Evolutionary conservation across 2,797 vertebrate species (phyloP).

Genomic region (Muraenolepis orangiensis): DNA sequence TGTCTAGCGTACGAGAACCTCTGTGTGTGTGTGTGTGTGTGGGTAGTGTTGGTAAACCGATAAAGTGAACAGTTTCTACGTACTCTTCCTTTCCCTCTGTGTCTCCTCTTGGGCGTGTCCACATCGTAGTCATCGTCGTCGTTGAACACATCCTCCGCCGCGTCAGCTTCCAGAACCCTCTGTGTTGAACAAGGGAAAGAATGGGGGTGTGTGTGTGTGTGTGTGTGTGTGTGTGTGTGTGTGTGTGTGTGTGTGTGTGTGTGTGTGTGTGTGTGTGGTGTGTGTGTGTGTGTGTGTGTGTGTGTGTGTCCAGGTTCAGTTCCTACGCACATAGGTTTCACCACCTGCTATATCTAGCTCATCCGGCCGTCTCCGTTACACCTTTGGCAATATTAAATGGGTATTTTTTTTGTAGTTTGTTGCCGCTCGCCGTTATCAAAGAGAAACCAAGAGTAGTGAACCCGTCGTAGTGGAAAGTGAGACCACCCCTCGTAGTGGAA

Average conservation of each 20-base stretch:
- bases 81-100: slow-evolving; percentile 93
- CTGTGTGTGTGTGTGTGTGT: too few species aligned
- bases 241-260: background rate
- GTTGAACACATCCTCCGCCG: slow-evolving; percentile 91
- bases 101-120: slow-evolving; percentile 93
- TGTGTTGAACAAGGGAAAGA: slow-evolving; percentile 52
- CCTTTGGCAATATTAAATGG: too few species aligned
- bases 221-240: background rate
- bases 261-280: background rate
- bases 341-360: background rate
- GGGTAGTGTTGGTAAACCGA: too few species aligned
- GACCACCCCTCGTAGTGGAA: too few species aligned
- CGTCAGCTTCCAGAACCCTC: slow-evolving; percentile 96
- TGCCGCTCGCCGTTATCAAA: too few species aligned
- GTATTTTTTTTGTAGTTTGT: too few species aligned
- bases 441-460: too few species aligned
- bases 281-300: background rate
- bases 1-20: too few species aligned
- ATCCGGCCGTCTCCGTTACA: background rate
- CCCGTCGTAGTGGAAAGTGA: too few species aligned
- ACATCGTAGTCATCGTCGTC: slow-evolving; percentile 94
- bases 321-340: background rate
- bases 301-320: background rate
- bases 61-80: slow-evolving; percentile 54
- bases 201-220: background rate